These are phyloP conservation scores for Darevskia nairensis DNA, from an alignment of 2,797 vertebrate genomes.

Conservation along the genomic window DNA sequence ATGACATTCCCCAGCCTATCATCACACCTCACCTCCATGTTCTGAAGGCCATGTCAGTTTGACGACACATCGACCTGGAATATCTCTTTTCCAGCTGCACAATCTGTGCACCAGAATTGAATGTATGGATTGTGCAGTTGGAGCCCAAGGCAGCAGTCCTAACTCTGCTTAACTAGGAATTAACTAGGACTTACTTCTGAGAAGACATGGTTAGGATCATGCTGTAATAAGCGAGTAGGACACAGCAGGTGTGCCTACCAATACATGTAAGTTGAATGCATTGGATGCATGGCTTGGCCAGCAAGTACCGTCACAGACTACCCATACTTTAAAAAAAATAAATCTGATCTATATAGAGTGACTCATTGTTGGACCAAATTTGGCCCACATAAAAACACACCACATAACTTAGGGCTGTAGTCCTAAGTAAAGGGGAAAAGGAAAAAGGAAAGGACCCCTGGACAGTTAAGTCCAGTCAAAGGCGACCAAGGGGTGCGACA, in stretches of 20 bases:
- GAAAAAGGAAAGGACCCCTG: too few relatives aligned
- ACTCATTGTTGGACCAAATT: too few relatives aligned
- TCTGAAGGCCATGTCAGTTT: not conserved
- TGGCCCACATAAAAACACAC: too few relatives aligned
- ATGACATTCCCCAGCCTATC: not conserved
- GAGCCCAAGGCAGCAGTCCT: not conserved
- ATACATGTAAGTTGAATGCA: not conserved
- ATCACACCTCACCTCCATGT: not conserved
- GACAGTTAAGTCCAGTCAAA: too few relatives aligned
- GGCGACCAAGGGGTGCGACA: too few relatives aligned
- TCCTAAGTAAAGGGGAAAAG: too few relatives aligned
- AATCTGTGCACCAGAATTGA: not conserved
- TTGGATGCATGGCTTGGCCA: too few relatives aligned
- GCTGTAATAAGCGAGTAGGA: not conserved
- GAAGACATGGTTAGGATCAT: not conserved
- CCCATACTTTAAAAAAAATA: too few relatives aligned
- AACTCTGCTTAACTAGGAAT: not conserved
- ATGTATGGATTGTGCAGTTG: not conserved
- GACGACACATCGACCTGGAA: not conserved
- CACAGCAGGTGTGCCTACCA: not conserved
- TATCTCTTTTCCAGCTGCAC: not conserved
- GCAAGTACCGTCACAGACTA: too few relatives aligned
- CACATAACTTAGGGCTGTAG: too few relatives aligned
- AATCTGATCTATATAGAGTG: too few relatives aligned
- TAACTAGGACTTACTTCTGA: not conserved